Base-by-base conservation (phyloP, 2,113 vertebrate genomes). In the Megaceryle torquata region DNA sequence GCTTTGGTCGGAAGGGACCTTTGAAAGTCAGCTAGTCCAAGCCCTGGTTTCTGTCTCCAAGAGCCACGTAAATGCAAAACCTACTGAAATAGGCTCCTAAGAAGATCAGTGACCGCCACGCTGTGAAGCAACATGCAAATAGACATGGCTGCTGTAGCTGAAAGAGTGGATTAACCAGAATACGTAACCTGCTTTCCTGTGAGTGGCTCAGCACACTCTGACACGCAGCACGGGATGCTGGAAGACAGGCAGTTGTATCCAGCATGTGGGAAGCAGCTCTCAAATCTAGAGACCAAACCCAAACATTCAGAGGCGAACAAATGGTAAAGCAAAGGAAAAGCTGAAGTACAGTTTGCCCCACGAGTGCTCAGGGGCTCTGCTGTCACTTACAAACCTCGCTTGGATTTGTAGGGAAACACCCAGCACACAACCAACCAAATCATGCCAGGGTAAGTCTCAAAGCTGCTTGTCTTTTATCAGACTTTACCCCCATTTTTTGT, bases 141-240 rank as follows among this genome's bases (percentile, higher is more conserved):
- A 29, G 87, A 86, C 29, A 82, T 46, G 69, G 69, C 77, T 83
- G 93, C 53, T n/a, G 31, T 39, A 74, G 79, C 77, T 74, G 51
- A 11, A 72, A 29, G 43, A 90, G 88, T 79, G 68, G 71, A 90
- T 94, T 67, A 96, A 94, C 91, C 82, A 71, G 85, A 83, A 77
- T 6, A 72, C 2, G 35, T 60, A 95, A 92, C 81, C 96, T 80
- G 91, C 91, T 91, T 53, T 56, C 84, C 83, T 68, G 5, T 33
- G 63, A 44, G 87, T 72, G 79, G 63, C 92, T 93, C 68, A 10
- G 53, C 14, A 59, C 26, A 28, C 84, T 84, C 46, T 46, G 63
- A 57, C 83, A 88, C 80, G 28, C 33, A 60, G 88, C 68, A 33
- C 60, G 28, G 28, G 44, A 50, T 0, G 5, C 50, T 74, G 57